Evolutionary conservation across 2,888 invertebrate species (phyloP).

Genomic region (Epinotia ramella): DNA sequence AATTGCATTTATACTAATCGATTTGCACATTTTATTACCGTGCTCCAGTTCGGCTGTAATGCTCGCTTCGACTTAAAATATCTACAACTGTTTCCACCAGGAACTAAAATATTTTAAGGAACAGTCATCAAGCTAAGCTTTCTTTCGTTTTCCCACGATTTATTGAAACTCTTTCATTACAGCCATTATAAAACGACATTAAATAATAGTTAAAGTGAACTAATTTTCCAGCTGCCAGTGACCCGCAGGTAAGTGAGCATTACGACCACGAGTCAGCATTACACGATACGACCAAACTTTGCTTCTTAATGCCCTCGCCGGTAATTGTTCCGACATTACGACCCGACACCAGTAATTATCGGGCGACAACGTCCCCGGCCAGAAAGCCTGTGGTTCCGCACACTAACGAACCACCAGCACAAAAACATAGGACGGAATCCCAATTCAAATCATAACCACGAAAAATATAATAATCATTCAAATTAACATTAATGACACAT

Average conservation of each 20-base stretch:
- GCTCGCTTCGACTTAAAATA: constrained; percentile 7
- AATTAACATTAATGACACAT: constrained; percentile 84
- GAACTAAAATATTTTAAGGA: constrained; percentile 16
- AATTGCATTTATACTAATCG: constrained; percentile 28
- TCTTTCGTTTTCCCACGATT: constrained; percentile 72
- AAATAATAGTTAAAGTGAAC: constrained; percentile 78
- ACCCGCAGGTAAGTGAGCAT: constrained; percentile 63
- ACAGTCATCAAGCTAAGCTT: constrained; percentile 51
- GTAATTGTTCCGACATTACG: constrained; percentile 72
- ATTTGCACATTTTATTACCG: constrained; percentile 26
- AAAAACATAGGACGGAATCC: constrained; percentile 33
- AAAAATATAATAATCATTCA: constrained; percentile 73
- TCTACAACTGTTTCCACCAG: background rate
- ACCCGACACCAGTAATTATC: constrained; percentile 66
- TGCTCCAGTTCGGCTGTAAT: constrained; percentile 14
- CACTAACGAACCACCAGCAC: constrained; percentile 40
- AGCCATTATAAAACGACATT: constrained; percentile 75
- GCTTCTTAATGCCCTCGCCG: constrained; percentile 60
- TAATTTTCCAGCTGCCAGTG: constrained; percentile 69
- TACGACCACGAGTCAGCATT: constrained; percentile 73
- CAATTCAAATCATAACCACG: constrained; percentile 56
- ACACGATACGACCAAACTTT: constrained; percentile 63
- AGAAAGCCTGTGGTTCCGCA: constrained; percentile 60
- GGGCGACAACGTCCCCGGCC: constrained; percentile 60
- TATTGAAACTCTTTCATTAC: constrained; percentile 68